Base-by-base conservation (phyloP, 2,888 invertebrate genomes). In the Chouioia cunea region DNA sequence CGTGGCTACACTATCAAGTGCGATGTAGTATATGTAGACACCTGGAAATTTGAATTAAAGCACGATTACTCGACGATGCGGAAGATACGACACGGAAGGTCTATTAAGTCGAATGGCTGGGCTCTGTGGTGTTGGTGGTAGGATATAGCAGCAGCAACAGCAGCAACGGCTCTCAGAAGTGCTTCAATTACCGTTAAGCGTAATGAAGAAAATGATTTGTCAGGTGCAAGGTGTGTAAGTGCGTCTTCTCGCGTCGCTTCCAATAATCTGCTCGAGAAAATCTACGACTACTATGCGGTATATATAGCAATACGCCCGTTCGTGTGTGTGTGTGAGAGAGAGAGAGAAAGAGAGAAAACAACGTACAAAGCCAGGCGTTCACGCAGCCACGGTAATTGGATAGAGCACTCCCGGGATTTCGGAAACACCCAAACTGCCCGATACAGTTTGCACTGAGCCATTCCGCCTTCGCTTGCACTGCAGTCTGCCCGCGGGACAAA, bases 321-420 rank as follows among this genome's bases (percentile, higher is more conserved):
- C n/a, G n/a, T n/a, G n/a, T n/a, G n/a, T n/a, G n/a, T 36, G 36
- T 10, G 12, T 12, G 36, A 6, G 4, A 36, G 36, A 36, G 36
- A 36, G 36, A 36, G 36, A 36, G 36, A 36, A 12, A 36, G 36
- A 36, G 36, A 36, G 48, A 48, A 12, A n/a, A n/a, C n/a, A n/a
- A n/a, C 16, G n/a, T 62, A 48, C 54, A 62, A 50, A 56, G 60
- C 50, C 52, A 60, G 58, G 22, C 60, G 56, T 36, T 36, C 63
- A 62, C 70, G 63, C 36, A 63, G 70, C 54, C 69, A 65, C 69
- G 65, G 73, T 78, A 78, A 78, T 78, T 78, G 77, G 78, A 78
- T 77, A 75, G 75, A 74, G 76, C 75, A 77, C 76, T 75, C 75
- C 66, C 76, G 75, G 77, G 76, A 78, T 77, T 77, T 78, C 76